phyloP scores from a whole-genome alignment of 2,797 vertebrate genomes.

The Hemibagrus guttatus region DNA sequence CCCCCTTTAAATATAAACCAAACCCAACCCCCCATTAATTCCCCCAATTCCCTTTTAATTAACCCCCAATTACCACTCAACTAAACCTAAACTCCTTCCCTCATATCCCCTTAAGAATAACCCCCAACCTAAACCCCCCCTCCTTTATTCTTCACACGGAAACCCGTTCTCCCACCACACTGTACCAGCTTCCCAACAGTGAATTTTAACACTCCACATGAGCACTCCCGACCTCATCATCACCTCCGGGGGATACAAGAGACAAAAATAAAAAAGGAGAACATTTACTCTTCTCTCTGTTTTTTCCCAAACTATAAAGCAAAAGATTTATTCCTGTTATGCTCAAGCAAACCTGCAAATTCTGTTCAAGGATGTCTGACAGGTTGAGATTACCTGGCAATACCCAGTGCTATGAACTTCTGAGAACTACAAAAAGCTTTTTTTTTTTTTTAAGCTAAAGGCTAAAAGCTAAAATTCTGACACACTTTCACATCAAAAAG shows the following conservation, averaged over 20 bases:
- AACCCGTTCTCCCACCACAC: background rate
- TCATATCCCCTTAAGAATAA: no score
- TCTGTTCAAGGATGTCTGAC: constrained; percentile 44
- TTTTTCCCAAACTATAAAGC: constrained; percentile 38
- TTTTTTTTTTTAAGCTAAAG: constrained; percentile 9
- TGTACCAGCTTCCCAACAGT: constrained; percentile 24
- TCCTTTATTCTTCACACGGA: no score
- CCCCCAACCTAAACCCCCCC: no score
- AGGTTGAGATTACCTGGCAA: constrained; percentile 41
- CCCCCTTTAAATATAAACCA: no score
- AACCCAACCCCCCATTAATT: no score
- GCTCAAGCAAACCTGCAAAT: constrained; percentile 42
- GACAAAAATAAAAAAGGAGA: constrained; percentile 22
- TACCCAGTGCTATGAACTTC: constrained; percentile 7
- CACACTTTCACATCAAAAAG: constrained; percentile 39
- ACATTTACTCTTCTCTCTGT: background rate
- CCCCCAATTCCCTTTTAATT: no score
- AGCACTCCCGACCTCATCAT: constrained; percentile 36
- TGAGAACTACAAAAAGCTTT: constrained; percentile 41
- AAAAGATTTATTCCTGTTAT: constrained; percentile 42
- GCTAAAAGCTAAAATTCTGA: constrained; percentile 33
- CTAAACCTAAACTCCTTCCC: no score
- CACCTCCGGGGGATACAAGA: constrained; percentile 8
- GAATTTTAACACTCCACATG: constrained; percentile 33
- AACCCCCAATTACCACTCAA: no score